phyloP scores from a whole-genome alignment of 1,140 invertebrate genomes.

The Temnothorax nylanderi region DNA sequence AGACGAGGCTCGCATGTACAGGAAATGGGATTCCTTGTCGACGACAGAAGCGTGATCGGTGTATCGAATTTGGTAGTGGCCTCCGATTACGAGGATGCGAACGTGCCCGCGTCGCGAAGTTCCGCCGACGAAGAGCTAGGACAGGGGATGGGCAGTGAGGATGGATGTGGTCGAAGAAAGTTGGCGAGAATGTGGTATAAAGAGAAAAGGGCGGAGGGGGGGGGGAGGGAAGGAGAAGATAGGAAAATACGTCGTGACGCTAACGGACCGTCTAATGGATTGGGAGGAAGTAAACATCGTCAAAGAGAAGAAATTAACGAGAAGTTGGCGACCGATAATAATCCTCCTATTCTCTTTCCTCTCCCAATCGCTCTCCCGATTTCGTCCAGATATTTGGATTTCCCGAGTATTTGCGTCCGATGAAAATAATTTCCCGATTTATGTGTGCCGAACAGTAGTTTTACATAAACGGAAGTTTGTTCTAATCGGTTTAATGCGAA shows the following conservation, averaged over 20 bases:
- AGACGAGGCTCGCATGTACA: conserved; percentile 44
- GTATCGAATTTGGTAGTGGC: conserved; percentile 57
- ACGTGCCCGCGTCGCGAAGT: conserved; percentile 41
- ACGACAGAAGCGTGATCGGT: conserved; percentile 60
- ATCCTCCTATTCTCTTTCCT: conserved; percentile 5
- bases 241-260: conserved; percentile 33
- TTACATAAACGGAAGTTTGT: neutral
- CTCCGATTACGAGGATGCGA: conserved; percentile 60
- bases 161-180: conserved; percentile 32
- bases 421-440: conserved; percentile 22
- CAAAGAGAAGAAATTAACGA: conserved; percentile 57
- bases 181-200: neutral
- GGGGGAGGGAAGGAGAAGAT: neutral
- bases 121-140: neutral
- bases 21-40: conserved; percentile 63
- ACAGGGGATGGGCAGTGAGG: neutral
- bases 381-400: conserved; percentile 32
- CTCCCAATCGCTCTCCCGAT: neutral
- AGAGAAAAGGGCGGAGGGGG: neutral
- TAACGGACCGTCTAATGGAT: conserved; percentile 58
- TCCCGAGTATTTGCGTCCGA: conserved; percentile 19
- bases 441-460: neutral
- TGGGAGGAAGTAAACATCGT: conserved; percentile 49
- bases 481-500: neutral
- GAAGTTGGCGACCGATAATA: conserved; percentile 49